These are phyloP conservation scores for Bombyx mori DNA, from an alignment of 1,140 invertebrate species.

Conservation along the genomic window DNA sequence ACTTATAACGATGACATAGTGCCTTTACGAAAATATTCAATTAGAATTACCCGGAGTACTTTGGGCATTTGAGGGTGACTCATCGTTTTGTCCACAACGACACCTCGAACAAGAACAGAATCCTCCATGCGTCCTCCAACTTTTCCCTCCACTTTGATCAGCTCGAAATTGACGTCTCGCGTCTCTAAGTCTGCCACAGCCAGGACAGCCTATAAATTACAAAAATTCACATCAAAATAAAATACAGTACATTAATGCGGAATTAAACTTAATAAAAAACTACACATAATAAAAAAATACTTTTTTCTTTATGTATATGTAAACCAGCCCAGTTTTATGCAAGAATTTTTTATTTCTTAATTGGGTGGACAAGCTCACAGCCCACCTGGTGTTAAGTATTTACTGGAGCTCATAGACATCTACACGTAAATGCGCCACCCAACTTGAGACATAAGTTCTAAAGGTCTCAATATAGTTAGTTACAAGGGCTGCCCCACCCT, in stretches of 20 bases:
- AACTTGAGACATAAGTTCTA: too few species aligned
- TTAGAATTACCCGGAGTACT: constrained; percentile 85
- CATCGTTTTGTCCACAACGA: constrained; percentile 98
- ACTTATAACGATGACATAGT: neutral
- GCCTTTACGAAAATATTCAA: neutral
- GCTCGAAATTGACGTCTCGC: constrained; percentile 98
- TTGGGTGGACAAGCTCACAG: too few species aligned
- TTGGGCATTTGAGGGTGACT: constrained; percentile 99
- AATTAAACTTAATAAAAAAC: too few species aligned
- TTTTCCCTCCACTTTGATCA: constrained; percentile 99
- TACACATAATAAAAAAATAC: too few species aligned
- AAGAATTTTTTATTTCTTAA: too few species aligned
- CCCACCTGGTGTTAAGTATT: too few species aligned
- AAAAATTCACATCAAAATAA: neutral
- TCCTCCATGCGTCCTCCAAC: constrained; percentile 98
- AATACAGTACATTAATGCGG: neutral
- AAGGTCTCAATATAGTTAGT: too few species aligned
- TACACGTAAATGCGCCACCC: too few species aligned
- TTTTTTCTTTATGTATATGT: too few species aligned
- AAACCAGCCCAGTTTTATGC: too few species aligned
- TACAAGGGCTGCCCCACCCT: too few species aligned
- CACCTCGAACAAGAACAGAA: constrained; percentile 95
- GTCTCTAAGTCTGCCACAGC: constrained; percentile 94
- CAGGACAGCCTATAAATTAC: constrained; percentile 85
- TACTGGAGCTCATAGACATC: too few species aligned